phyloP scores from a whole-genome alignment of 2,888 invertebrate genomes.

The Dasypogon diadema region DNA sequence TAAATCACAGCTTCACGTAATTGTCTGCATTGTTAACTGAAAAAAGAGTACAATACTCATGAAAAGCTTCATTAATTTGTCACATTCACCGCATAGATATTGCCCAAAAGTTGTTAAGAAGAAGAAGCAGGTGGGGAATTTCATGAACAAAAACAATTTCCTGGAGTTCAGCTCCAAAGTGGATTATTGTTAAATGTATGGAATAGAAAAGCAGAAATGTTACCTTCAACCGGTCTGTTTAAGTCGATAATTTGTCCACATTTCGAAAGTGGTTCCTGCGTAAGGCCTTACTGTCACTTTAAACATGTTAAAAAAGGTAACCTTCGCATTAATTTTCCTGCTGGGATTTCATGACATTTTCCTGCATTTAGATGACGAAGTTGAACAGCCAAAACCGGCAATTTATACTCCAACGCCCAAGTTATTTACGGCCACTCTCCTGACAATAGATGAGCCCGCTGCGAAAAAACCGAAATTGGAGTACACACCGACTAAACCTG shows the following conservation, averaged over 20 bases:
- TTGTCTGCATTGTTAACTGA: no score
- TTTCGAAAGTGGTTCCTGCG: conserved; percentile 82
- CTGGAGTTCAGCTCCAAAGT: background rate
- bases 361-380: conserved; percentile 61
- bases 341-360: background rate
- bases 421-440: conserved; percentile 61
- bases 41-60: no score
- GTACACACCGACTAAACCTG: conserved; percentile 67
- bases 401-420: conserved; percentile 64
- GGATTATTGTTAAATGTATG: no score
- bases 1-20: no score
- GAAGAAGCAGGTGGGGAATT: background rate
- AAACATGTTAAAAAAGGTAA: conserved; percentile 83
- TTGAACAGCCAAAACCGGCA: conserved; percentile 58
- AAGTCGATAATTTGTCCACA: conserved; percentile 88
- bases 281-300: conserved; percentile 93
- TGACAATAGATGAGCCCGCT: conserved; percentile 60
- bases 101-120: background rate
- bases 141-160: background rate
- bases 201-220: conserved; percentile 76
- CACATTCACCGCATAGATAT: no score
- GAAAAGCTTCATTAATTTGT: no score
- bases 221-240: conserved; percentile 91
- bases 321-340: background rate
- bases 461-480: conserved; percentile 64